Evolutionary conservation across 2,888 invertebrate species (phyloP).

Genomic region (Callosobruchus maculatus): DNA sequence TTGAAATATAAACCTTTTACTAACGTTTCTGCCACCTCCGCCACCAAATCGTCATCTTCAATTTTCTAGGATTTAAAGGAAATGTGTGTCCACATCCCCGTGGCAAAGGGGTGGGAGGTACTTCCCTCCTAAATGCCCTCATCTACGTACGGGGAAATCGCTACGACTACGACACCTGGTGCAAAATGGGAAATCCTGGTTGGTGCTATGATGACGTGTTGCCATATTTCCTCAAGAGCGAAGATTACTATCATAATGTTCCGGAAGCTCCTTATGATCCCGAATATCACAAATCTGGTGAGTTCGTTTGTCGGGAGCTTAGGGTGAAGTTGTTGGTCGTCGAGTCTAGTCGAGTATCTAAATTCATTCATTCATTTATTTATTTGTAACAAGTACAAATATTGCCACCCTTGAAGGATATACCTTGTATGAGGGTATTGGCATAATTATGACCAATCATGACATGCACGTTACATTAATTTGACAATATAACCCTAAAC

Average conservation of each 20-base stretch:
- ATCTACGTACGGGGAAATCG: conserved; percentile 51
- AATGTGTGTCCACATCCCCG: conserved; percentile 43
- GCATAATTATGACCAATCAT: too few relatives aligned
- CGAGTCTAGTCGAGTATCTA: too few relatives aligned
- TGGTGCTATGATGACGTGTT: conserved; percentile 57
- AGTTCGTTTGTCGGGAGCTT: background rate
- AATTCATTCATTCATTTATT: too few relatives aligned
- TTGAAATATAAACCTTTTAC: too few relatives aligned
- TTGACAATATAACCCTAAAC: too few relatives aligned
- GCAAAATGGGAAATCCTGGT: conserved; percentile 33
- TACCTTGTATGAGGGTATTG: too few relatives aligned
- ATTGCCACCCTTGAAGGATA: too few relatives aligned
- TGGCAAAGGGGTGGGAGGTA: conserved; percentile 53
- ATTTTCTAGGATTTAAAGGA: conserved; percentile 29
- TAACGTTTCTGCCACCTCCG: too few relatives aligned
- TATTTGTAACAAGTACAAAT: too few relatives aligned
- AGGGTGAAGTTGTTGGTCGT: too few relatives aligned
- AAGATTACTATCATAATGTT: conserved; percentile 17
- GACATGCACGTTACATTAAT: too few relatives aligned
- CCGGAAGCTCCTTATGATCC: conserved; percentile 15
- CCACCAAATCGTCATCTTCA: background rate
- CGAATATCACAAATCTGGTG: conserved; percentile 11
- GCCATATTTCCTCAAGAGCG: conserved; percentile 48
- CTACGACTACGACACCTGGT: conserved; percentile 51
- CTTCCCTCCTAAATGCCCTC: conserved; percentile 51